Evolutionary conservation across 2,797 vertebrate species (phyloP).

Genomic region (Artibeus lituratus): DNA sequence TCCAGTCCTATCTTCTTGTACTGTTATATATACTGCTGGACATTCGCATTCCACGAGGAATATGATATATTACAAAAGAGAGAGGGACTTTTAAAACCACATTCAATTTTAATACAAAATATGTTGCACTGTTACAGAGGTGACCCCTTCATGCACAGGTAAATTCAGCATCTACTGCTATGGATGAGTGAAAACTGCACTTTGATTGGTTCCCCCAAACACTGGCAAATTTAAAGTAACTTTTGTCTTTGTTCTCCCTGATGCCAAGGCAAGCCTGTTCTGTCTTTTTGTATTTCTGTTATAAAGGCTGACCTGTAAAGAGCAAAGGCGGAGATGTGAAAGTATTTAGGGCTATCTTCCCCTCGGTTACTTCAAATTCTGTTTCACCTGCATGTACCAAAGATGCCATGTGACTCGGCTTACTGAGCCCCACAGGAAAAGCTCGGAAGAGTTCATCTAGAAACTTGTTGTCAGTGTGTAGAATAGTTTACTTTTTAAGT

Average conservation of each 20-base stretch:
- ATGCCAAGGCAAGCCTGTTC: slow-evolving; percentile 44
- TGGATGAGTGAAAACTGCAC: slow-evolving; percentile 69
- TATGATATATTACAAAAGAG: slow-evolving; percentile 45
- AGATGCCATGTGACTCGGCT: slow-evolving; percentile 45
- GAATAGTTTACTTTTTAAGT: slow-evolving; percentile 33
- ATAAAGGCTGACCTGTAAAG: slow-evolving; percentile 72
- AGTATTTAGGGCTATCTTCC: slow-evolving; percentile 49
- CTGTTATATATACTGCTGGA: not conserved
- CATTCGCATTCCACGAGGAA: slow-evolving; percentile 21
- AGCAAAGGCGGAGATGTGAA: slow-evolving; percentile 60
- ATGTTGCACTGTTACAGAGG: slow-evolving; percentile 88
- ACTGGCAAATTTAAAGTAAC: slow-evolving; percentile 67
- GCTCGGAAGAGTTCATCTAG: slow-evolving; percentile 60
- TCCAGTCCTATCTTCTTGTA: not conserved
- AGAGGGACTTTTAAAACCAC: slow-evolving; percentile 92
- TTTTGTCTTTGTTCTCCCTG: slow-evolving; percentile 80
- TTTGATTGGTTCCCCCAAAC: slow-evolving; percentile 52
- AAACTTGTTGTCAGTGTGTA: slow-evolving; percentile 56
- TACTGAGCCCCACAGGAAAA: slow-evolving; percentile 59
- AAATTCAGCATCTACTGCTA: slow-evolving; percentile 84
- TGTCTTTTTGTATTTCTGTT: slow-evolving; percentile 40
- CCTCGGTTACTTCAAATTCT: slow-evolving; percentile 69
- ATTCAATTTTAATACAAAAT: slow-evolving; percentile 94
- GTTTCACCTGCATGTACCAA: slow-evolving; percentile 74
- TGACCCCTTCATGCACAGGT: slow-evolving; percentile 88